Evolutionary conservation across 2,113 vertebrate species (phyloP).

Genomic region (Dipodomys merriami): DNA sequence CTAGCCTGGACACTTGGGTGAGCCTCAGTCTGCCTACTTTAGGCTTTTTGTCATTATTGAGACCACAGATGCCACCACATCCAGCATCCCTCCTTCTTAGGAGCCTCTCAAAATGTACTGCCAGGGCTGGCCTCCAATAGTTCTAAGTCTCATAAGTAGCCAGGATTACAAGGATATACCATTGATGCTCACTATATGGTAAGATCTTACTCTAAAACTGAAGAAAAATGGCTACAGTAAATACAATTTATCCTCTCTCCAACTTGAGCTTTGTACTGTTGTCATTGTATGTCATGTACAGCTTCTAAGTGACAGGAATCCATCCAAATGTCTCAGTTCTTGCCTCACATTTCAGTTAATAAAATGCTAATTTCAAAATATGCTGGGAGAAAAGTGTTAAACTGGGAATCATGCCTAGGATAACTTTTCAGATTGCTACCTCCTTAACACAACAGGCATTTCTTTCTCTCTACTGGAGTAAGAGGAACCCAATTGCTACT

Average conservation of each 20-base stretch:
- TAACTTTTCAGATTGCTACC: neutral
- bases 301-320: neutral
- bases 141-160: no score
- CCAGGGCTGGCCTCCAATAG: no score
- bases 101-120: no score
- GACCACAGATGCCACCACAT: no score
- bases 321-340: neutral
- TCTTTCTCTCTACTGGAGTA: neutral
- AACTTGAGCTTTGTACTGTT: neutral
- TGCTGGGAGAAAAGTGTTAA: neutral
- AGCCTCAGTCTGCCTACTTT: no score
- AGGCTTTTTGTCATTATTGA: no score
- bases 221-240: neutral
- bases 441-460: neutral
- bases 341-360: slow-evolving; percentile 7
- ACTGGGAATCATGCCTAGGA: neutral
- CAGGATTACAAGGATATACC: no score
- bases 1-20: no score
- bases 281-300: neutral
- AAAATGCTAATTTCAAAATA: slow-evolving; percentile 46
- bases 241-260: neutral
- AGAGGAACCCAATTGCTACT: neutral
- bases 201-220: neutral
- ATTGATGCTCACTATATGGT: no score
- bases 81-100: no score